These are phyloP conservation scores for Spea hammondii DNA, from an alignment of 2,797 vertebrate genomes.

Conservation along the genomic window DNA sequence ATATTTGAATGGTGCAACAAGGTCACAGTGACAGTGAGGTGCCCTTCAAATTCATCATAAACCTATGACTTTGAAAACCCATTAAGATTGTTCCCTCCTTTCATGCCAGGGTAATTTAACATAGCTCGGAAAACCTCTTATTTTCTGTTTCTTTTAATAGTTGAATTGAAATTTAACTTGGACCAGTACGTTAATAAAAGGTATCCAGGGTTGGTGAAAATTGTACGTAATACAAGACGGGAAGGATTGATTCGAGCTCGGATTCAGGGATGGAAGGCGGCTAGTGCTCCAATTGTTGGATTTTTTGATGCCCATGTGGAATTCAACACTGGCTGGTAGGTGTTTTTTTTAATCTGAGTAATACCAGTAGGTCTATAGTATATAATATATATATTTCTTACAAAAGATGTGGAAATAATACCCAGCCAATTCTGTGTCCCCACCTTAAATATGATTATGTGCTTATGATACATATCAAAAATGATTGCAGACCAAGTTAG, in stretches of 20 bases:
- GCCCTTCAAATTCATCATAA: too few species aligned
- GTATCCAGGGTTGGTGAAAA: constrained; percentile 93
- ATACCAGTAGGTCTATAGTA: not conserved
- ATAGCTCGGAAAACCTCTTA: not conserved
- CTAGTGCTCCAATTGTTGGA: constrained; percentile 85
- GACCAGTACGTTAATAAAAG: constrained; percentile 92
- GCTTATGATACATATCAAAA: too few species aligned
- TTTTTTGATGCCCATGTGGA: constrained; percentile 98
- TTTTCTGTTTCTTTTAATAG: constrained; percentile 62
- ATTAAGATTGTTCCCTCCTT: too few species aligned
- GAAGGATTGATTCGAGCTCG: constrained; percentile 94
- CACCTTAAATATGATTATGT: too few species aligned
- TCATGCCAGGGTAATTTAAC: not conserved
- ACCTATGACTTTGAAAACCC: too few species aligned
- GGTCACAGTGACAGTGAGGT: too few species aligned
- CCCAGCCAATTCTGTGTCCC: too few species aligned
- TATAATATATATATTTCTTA: too few species aligned
- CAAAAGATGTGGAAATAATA: too few species aligned
- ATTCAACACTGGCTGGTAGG: constrained; percentile 93
- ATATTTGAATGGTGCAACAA: too few species aligned
- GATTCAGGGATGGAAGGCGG: constrained; percentile 93
- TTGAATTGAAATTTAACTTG: constrained; percentile 92
- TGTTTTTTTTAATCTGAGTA: constrained; percentile 28
- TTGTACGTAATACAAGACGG: constrained; percentile 87
- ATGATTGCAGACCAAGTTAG: too few species aligned